Evolutionary conservation across 2,888 invertebrate genomes (phyloP).

Genomic region (Phyllotreta striolata): DNA sequence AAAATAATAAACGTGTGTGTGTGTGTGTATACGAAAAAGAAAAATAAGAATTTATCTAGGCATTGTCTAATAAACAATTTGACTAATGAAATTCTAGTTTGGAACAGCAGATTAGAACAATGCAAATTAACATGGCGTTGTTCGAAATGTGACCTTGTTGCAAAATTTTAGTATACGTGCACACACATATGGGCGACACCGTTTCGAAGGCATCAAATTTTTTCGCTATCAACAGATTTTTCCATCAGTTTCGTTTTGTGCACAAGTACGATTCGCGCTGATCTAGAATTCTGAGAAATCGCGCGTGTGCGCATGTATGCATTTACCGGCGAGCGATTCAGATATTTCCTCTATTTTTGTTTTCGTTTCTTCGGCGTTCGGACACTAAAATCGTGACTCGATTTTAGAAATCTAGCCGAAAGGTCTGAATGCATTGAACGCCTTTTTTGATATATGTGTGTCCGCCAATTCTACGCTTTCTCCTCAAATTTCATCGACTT

Average conservation of each 20-base stretch:
- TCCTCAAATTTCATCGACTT: constrained; percentile 44
- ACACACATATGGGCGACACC: constrained; percentile 16
- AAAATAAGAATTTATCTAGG: no score
- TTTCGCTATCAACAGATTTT: constrained; percentile 33
- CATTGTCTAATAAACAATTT: no score
- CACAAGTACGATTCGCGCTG: constrained; percentile 35
- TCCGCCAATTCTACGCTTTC: constrained; percentile 40
- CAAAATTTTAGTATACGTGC: constrained; percentile 32
- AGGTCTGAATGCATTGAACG: constrained; percentile 45
- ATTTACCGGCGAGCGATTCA: no score
- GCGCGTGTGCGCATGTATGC: neutral
- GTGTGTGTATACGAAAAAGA: no score
- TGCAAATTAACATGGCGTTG: no score
- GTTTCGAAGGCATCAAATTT: constrained; percentile 36
- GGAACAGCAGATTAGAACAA: no score
- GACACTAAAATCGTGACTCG: constrained; percentile 48
- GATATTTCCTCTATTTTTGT: constrained; percentile 29
- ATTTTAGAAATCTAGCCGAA: constrained; percentile 54
- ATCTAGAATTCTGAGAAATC: constrained; percentile 35
- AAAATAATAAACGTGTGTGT: no score
- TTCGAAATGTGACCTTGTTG: constrained; percentile 31
- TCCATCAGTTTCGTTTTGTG: constrained; percentile 18
- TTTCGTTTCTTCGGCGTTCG: constrained; percentile 14
- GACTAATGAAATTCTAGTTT: no score
- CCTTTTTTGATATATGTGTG: constrained; percentile 36